Conservation (phyloP, 2,113 vertebrate genomes). For the Phrynosoma platyrhinos region DNA sequence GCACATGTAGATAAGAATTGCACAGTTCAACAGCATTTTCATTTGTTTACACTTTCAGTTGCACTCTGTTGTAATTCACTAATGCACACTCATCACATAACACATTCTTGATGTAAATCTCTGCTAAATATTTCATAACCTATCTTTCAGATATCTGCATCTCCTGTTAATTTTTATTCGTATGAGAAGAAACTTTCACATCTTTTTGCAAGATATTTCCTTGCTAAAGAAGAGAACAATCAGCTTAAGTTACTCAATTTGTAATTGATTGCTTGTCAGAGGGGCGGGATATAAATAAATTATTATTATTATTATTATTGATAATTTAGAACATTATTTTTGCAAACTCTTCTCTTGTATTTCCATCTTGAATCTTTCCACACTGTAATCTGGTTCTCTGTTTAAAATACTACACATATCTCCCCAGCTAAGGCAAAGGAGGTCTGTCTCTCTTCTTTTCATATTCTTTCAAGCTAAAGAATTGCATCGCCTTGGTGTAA, state of each 20-base stretch:
- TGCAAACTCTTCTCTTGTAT: constrained; percentile 49
- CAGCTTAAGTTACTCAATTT: constrained; percentile 34
- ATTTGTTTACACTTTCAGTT: too few species aligned
- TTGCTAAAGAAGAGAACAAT: constrained; percentile 59
- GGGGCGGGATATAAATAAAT: too few species aligned
- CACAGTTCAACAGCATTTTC: too few species aligned
- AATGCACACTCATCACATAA: too few species aligned
- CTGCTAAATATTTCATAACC: not conserved
- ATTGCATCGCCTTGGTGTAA: constrained; percentile 71
- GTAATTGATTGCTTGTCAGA: too few species aligned
- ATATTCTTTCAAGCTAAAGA: constrained; percentile 49
- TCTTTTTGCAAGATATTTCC: accelerated
- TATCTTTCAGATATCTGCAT: not conserved
- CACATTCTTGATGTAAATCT: too few species aligned
- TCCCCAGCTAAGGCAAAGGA: constrained; percentile 40
- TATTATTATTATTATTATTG: too few species aligned
- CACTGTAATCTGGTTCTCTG: constrained; percentile 52
- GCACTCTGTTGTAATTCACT: too few species aligned
- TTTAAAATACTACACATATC: constrained; percentile 58
- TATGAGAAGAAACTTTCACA: constrained; percentile 16
- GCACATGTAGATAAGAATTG: too few species aligned
- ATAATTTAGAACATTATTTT: constrained; percentile 9
- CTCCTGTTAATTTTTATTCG: not conserved
- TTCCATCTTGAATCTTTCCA: constrained; percentile 55
- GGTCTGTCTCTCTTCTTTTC: constrained; percentile 14